Evolutionary conservation across 2,113 vertebrate species (phyloP).

Genomic region (Calonectris borealis): DNA sequence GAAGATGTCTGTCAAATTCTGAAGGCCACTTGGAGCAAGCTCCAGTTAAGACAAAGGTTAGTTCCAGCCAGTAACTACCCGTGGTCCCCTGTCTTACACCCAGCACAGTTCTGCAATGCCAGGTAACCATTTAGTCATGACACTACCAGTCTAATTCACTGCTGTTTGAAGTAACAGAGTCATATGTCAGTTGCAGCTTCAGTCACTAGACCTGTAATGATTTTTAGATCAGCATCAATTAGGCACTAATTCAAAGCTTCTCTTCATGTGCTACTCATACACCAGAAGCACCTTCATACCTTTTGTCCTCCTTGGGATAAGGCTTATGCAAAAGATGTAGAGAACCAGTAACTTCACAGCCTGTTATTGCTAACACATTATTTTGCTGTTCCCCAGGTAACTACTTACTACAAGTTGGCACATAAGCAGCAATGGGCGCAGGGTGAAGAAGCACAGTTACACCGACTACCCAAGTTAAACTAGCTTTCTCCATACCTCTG

Average conservation of each 20-base stretch:
- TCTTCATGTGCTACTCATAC: not conserved
- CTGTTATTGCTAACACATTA: not conserved
- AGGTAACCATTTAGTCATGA: not conserved
- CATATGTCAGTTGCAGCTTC: not conserved
- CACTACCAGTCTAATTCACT: not conserved
- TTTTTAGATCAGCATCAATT: not conserved
- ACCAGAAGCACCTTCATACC: not conserved
- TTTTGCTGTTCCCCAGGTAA: not conserved
- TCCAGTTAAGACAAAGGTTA: not conserved
- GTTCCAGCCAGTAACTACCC: not conserved
- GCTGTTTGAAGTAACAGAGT: not conserved
- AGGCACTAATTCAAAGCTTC: not conserved
- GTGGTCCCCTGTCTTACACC: not conserved
- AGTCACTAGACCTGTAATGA: not conserved
- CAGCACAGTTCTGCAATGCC: not conserved
- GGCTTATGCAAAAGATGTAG: not conserved
- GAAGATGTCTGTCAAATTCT: not conserved
- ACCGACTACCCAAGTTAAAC: not conserved
- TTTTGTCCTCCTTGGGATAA: not conserved
- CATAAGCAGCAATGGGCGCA: not conserved
- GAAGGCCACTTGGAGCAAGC: not conserved
- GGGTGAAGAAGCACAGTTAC: not conserved
- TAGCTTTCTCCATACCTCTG: not conserved
- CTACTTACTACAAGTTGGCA: not conserved
- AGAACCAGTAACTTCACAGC: not conserved